Conservation (phyloP, 2,888 invertebrate species). For the Caenorhabditis sulstoni region DNA sequence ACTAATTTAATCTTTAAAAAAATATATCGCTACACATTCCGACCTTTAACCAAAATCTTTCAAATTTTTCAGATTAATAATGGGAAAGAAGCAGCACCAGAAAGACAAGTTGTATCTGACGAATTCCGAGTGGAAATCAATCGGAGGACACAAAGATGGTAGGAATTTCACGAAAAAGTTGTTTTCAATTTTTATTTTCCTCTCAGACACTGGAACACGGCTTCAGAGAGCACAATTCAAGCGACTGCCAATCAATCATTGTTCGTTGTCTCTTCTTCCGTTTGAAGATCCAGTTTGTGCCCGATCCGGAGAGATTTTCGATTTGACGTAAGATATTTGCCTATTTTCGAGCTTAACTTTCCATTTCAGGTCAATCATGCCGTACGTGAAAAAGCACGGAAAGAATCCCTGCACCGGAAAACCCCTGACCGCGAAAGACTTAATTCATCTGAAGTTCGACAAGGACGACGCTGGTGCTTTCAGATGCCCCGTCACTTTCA, state of each 20-base stretch:
- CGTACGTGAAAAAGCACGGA: conserved; percentile 86
- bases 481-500: conserved; percentile 80
- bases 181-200: neutral
- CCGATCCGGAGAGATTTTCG: conserved; percentile 92
- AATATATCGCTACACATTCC: too few relatives aligned
- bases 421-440: conserved; percentile 88
- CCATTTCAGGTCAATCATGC: conserved; percentile 74
- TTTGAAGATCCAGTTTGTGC: conserved; percentile 95
- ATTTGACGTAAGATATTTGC: conserved; percentile 85
- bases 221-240: conserved; percentile 86
- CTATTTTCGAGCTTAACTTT: neutral
- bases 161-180: neutral
- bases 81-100: conserved; percentile 81
- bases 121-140: conserved; percentile 79
- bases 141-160: conserved; percentile 80
- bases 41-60: too few relatives aligned
- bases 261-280: conserved; percentile 90
- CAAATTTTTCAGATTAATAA: conserved; percentile 41
- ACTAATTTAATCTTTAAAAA: too few relatives aligned
- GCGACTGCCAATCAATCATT: conserved; percentile 87
- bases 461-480: conserved; percentile 86
- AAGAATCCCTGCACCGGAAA: conserved; percentile 95
- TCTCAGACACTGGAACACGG: conserved; percentile 74
- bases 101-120: conserved; percentile 79
- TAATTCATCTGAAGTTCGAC: conserved; percentile 90